Conservation (phyloP, 2,888 invertebrate species). For the Calameuta idolon region DNA sequence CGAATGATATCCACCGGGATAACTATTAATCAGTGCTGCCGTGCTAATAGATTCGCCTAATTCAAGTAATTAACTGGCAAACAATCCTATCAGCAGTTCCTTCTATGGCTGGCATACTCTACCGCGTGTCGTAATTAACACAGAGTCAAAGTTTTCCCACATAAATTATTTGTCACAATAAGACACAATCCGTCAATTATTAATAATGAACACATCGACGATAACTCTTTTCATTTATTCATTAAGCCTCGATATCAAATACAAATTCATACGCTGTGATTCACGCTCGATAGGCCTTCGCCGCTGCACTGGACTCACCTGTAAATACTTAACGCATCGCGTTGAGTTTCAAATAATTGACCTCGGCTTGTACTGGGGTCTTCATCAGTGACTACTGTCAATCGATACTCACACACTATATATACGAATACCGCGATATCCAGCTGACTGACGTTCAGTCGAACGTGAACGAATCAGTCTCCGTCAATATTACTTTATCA, state of each 20-base stretch:
- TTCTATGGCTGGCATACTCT: not conserved
- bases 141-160: not conserved
- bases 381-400: not conserved
- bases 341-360: not conserved
- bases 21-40: not conserved
- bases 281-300: not conserved
- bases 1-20: not conserved
- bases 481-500: not conserved
- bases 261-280: not conserved
- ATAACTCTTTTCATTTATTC: not conserved
- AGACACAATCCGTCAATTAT: not conserved
- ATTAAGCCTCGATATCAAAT: not conserved
- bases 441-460: not conserved
- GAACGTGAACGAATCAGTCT: not conserved
- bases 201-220: not conserved
- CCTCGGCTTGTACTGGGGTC: not conserved
- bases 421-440: not conserved
- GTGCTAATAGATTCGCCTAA: constrained; percentile 2
- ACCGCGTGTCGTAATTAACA: not conserved
- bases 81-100: not conserved
- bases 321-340: not conserved
- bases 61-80: not conserved
- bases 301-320: not conserved
- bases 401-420: not conserved
- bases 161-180: not conserved